These are phyloP conservation scores for Ceratoteleas bidentatus DNA, from an alignment of 1,140 invertebrate species.

Conservation along the genomic window DNA sequence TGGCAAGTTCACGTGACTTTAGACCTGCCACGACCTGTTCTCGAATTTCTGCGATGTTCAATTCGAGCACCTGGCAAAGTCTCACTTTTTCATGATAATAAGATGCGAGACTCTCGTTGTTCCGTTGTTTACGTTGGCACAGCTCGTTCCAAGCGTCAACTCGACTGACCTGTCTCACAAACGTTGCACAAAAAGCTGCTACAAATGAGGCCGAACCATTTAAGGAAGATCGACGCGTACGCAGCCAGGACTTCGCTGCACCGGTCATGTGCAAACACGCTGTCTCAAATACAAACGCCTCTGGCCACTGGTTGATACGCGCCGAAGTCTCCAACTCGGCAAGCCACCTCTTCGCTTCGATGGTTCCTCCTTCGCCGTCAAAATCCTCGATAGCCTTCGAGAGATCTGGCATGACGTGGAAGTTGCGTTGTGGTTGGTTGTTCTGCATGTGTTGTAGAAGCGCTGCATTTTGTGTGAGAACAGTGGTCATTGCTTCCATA, in stretches of 20 bases:
- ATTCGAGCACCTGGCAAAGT: background rate
- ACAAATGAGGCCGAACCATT: background rate
- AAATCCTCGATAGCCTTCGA: background rate
- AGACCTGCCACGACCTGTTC: background rate
- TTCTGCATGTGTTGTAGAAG: background rate
- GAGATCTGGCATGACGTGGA: constrained; percentile 5
- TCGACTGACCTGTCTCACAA: background rate
- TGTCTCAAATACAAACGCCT: background rate
- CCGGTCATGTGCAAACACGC: background rate
- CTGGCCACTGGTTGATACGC: constrained; percentile 2
- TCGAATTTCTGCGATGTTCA: background rate
- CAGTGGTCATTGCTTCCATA: background rate
- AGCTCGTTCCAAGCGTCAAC: constrained; percentile 2
- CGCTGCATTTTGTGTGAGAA: background rate
- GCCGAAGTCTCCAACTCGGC: background rate
- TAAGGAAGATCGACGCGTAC: background rate
- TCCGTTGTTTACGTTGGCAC: background rate
- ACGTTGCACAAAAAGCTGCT: background rate
- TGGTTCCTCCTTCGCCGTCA: background rate
- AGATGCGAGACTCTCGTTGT: background rate
- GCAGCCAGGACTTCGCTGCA: constrained; percentile 1
- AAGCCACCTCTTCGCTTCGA: background rate
- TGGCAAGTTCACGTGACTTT: background rate
- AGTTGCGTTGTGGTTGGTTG: background rate
- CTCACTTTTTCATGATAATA: constrained; percentile 3